Evolutionary conservation across 2,888 invertebrate genomes (phyloP), one percentile per base, ranked within the genome.

Genomic region (Nasonovia ribisnigri): DNA sequence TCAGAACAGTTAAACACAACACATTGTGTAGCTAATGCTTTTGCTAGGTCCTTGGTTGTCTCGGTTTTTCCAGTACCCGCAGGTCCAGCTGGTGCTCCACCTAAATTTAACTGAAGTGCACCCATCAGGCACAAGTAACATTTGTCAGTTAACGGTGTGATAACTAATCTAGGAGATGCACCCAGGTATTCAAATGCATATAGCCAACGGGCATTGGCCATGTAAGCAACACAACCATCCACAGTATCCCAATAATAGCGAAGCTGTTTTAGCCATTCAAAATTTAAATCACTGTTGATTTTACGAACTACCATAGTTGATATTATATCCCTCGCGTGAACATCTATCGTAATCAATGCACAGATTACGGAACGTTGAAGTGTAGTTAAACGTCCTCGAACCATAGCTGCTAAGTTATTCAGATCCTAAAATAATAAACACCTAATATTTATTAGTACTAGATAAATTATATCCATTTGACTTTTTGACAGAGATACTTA

Each of bases 1-100:
- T 99, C 98, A 0, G 99, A 99, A 95, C 99, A 99, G 96, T 99
- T 99, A 96, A 99, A 99, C 0, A 99, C 99, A 2, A 99, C 98
- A 96, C 99, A 99, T 96, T 99, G 99, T 96, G 99, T 99, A 26
- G 99, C 99, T 1, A 99, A 98, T 1, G 98, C 98, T 96, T 99
- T 99, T 11, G 99, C 99, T 94, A 99, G 96, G 96, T 99, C 99
- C 96, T 99, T 99, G 94, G 98, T 97, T 1, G 99, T 99, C 96
- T 99, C 99, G 0, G 97, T 98, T 96, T 99, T 99, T 91, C 99
- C 99, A 0, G 99, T 98, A 57, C 98, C 98, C 0, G 98, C 98
- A 0, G 98, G 98, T 11, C 98, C 98, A 96, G 98, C 98, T 0
- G 98, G 98, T 4, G 98, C 98, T 10, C 98, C 98, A 94, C 98